Evolutionary conservation across 2,888 invertebrate species (phyloP).

Genomic region (Rotaria magnacalcarata): DNA sequence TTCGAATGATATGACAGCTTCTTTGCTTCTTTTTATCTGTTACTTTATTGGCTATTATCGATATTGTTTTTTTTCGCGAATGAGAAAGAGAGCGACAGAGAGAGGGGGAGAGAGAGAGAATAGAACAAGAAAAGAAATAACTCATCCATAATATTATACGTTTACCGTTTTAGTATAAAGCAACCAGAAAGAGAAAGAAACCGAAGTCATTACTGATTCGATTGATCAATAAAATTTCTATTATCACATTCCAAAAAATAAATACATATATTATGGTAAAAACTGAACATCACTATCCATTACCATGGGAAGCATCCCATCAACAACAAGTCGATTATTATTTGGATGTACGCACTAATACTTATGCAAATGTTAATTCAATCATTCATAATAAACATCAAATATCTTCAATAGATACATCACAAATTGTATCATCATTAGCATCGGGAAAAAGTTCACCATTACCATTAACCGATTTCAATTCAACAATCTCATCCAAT

Average conservation of each 20-base stretch:
- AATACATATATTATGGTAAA: background rate
- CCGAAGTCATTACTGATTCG: too few relatives aligned
- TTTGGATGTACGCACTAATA: background rate
- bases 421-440: background rate
- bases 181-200: background rate
- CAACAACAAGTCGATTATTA: background rate
- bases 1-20: background rate
- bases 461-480: background rate
- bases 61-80: slow-evolving; percentile 3
- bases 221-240: background rate
- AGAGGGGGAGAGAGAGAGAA: background rate
- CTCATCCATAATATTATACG: slow-evolving; percentile 6
- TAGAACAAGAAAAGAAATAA: background rate
- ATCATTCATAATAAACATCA: background rate
- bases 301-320: background rate
- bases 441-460: background rate
- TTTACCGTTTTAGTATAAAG: background rate
- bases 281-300: background rate
- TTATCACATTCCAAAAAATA: background rate
- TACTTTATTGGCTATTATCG: background rate
- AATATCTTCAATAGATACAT: background rate
- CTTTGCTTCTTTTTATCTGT: background rate
- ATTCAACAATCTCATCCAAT: background rate
- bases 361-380: background rate
- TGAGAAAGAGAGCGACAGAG: background rate